Evolutionary conservation across 2,113 vertebrate genomes (phyloP).

Genomic region (Corythaeola cristata): DNA sequence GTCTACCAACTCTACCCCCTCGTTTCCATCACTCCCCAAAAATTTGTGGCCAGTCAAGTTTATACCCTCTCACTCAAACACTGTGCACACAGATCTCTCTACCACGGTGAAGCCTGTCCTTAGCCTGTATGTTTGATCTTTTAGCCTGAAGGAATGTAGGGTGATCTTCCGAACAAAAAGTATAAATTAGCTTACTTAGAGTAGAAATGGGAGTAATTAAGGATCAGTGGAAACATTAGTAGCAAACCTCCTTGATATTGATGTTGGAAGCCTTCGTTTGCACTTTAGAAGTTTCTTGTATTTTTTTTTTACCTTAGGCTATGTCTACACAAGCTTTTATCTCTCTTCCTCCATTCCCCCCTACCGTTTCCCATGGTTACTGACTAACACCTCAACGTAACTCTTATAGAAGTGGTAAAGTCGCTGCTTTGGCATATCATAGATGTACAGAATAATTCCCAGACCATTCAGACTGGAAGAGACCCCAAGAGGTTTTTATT

Average conservation of each 20-base stretch:
- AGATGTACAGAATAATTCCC: not conserved
- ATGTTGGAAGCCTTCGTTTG: not conserved
- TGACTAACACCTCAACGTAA: not conserved
- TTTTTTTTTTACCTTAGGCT: not conserved
- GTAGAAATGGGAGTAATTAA: not conserved
- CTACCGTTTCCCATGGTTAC: not conserved
- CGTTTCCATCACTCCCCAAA: not conserved
- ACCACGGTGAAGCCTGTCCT: not conserved
- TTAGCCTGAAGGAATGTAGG: not conserved
- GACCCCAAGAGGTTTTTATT: not conserved
- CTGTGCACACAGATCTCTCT: not conserved
- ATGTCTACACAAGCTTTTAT: not conserved
- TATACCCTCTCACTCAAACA: not conserved
- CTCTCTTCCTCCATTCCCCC: accelerated
- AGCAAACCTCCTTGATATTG: not conserved
- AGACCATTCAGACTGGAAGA: not conserved
- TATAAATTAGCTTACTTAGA: not conserved
- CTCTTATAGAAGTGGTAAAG: not conserved
- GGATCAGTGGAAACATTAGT: not conserved
- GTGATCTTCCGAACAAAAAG: not conserved
- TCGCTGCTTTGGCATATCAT: not conserved
- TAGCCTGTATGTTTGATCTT: not conserved
- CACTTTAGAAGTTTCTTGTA: not conserved
- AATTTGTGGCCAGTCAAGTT: not conserved
- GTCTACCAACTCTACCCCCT: not conserved